phyloP scores from a whole-genome alignment of 1,140 invertebrate species.

The Drosophila pachea region DNA sequence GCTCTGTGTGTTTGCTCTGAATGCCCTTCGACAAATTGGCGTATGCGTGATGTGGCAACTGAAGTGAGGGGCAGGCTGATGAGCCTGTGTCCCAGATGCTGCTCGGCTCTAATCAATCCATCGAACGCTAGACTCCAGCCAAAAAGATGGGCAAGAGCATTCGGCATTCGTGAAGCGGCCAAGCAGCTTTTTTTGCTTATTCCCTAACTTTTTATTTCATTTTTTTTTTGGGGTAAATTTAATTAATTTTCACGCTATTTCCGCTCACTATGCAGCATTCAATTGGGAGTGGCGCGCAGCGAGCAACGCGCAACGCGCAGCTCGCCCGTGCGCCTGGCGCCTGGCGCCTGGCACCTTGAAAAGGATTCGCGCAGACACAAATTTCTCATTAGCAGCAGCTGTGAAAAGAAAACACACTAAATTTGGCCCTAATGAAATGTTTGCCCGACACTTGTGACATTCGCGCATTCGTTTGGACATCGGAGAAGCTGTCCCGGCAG shows the following conservation, averaged over 20 bases:
- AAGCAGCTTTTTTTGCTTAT: neutral
- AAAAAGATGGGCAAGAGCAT: neutral
- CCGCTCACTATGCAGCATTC: constrained; percentile 36
- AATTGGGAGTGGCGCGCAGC: constrained; percentile 35
- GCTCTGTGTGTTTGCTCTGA: neutral
- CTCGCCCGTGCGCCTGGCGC: neutral
- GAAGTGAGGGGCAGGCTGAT: too few relatives aligned
- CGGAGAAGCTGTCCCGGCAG: constrained; percentile 1
- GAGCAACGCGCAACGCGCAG: neutral
- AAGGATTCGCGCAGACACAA: constrained; percentile 67
- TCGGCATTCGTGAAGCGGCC: neutral
- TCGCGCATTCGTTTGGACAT: constrained; percentile 63
- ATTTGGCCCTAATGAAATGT: constrained; percentile 76
- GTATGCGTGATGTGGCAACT: too few relatives aligned
- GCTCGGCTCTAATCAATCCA: too few relatives aligned
- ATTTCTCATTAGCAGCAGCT: constrained; percentile 75
- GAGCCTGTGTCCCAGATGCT: too few relatives aligned
- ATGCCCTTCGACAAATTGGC: too few relatives aligned
- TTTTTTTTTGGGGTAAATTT: constrained; percentile 58
- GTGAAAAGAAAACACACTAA: constrained; percentile 59
- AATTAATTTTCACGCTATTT: constrained; percentile 76
- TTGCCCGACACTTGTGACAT: constrained; percentile 75
- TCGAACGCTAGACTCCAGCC: too few relatives aligned
- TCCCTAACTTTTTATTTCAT: constrained; percentile 9
- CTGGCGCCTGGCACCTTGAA: constrained; percentile 44